Evolutionary conservation across 23 tunicate genomes (phyloP).

Genomic region (Trididemnum nubilum): DNA sequence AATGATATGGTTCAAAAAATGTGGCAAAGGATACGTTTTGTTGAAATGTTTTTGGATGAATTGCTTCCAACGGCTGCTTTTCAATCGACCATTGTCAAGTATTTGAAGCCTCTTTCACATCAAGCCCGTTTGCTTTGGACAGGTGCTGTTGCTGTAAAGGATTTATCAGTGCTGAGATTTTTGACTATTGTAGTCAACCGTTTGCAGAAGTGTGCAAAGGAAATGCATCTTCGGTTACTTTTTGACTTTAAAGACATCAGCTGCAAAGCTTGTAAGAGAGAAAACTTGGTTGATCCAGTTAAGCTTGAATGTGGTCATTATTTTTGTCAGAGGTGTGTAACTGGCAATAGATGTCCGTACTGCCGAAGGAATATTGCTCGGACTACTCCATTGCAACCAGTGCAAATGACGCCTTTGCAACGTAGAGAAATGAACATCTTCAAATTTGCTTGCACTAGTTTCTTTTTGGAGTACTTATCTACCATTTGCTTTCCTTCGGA

Average conservation of each 20-base stretch:
- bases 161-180: conserved; percentile 17
- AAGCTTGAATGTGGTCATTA: conserved; percentile 56
- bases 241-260: conserved; percentile 41
- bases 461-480: conserved; percentile 68
- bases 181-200: conserved; percentile 41
- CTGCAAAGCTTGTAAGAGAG: conserved; percentile 50
- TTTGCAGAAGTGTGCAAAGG: conserved; percentile 35
- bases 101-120: conserved; percentile 43
- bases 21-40: conserved; percentile 56
- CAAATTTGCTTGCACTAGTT: conserved; percentile 52
- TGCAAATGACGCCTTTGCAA: conserved; percentile 26
- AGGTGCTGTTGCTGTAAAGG: not conserved
- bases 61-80: conserved; percentile 39
- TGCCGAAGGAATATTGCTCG: conserved; percentile 27
- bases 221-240: conserved; percentile 40
- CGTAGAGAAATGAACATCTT: conserved; percentile 35
- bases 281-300: conserved; percentile 26
- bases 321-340: conserved; percentile 44
- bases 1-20: conserved; percentile 5
- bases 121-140: conserved; percentile 49
- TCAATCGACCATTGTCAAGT: not conserved
- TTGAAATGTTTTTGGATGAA: conserved; percentile 61
- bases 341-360: conserved; percentile 37
- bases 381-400: conserved; percentile 17
- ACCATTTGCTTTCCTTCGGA: conserved; percentile 48